Base-by-base conservation (phyloP, 1,140 invertebrate species). In the Lepidurus couesii region DNA sequence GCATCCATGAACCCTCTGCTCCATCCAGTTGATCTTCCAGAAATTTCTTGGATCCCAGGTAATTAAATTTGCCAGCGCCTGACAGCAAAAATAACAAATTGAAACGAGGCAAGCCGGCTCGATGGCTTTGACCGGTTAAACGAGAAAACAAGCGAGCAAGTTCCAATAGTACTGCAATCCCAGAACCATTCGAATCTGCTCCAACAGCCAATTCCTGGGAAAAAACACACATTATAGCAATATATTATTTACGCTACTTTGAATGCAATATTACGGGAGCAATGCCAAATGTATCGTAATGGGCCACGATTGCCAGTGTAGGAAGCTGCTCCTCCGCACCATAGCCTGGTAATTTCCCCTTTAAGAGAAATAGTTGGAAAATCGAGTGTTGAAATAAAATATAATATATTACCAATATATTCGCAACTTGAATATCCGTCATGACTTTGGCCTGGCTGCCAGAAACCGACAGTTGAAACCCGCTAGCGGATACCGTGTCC, bases 31-130 rank as follows among this genome's bases (percentile, higher is more conserved):
- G 93, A 85, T 97, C 94, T 85, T 99, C 96, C 10, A 99, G 88
- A 94, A 96, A 98, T 83, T 96, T 95, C 87, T 98, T 97, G 53
- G 94, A 93, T 34, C 96, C 95, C 83, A 96, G 93, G 83, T 95
- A 99, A 86, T 98, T 99, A 24, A 96, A 90, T 86, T 98, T 95
- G 16, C 97, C 97, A 79, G 90, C 94, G 53, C 95, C 96, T 75
- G 95, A 91, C 26, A 98, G 85, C 43, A 98, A 87, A 84, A 99
- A 99, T 11, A 98, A 84, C 11, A 99, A 84, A 83, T 98, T 95
- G 82, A 92, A 92, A 80, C 90, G 91, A 8, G 95, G 93, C 81
- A 77, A 11, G 11, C 73, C 78, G n/a, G 65, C 94, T 89, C 73
- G 93, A 94, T 82, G 91, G 89, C 53, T 34, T 16, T 65, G 43